A percentile compares a stretch with the other conserved stretches of the same genome.
phyloP scores from a whole-genome alignment of 2,888 invertebrate species.

The Dryococelus australis region DNA sequence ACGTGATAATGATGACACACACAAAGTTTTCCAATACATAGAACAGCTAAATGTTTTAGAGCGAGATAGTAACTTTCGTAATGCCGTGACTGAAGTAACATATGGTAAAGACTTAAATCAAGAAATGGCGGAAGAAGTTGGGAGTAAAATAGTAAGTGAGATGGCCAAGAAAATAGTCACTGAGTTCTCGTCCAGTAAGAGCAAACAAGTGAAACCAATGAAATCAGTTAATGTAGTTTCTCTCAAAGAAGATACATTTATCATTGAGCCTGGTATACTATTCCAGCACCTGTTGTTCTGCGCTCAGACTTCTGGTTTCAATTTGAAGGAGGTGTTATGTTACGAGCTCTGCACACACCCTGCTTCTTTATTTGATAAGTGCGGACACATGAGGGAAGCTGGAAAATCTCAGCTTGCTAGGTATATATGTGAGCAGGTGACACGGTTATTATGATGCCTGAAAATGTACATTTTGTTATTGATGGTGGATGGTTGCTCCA shows the following conservation, averaged over 20 bases:
- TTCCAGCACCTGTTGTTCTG: constrained; percentile 20
- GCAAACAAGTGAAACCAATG: too few relatives aligned
- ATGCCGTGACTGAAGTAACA: constrained; percentile 19
- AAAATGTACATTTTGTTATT: neutral
- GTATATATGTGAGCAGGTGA: neutral
- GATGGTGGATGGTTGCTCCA: too few relatives aligned
- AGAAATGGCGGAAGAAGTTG: constrained; percentile 21
- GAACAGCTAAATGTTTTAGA: too few relatives aligned
- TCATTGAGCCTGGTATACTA: neutral
- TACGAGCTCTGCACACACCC: too few relatives aligned
- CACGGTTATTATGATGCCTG: constrained; percentile 11
- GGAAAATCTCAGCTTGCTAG: constrained; percentile 22
- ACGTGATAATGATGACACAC: constrained; percentile 7
- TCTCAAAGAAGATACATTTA: constrained; percentile 18
- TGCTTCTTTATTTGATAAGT: too few relatives aligned
- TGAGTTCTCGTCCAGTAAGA: too few relatives aligned
- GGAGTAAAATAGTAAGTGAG: too few relatives aligned
- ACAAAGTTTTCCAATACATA: neutral
- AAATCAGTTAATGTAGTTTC: neutral
- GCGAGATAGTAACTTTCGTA: neutral
- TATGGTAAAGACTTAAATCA: neutral
- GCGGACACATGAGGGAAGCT: too few relatives aligned
- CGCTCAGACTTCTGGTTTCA: neutral
- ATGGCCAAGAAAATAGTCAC: too few relatives aligned
- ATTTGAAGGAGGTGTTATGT: too few relatives aligned